phyloP scores from a whole-genome alignment of 1,140 invertebrate genomes.

The Scaptomyza graminum region DNA sequence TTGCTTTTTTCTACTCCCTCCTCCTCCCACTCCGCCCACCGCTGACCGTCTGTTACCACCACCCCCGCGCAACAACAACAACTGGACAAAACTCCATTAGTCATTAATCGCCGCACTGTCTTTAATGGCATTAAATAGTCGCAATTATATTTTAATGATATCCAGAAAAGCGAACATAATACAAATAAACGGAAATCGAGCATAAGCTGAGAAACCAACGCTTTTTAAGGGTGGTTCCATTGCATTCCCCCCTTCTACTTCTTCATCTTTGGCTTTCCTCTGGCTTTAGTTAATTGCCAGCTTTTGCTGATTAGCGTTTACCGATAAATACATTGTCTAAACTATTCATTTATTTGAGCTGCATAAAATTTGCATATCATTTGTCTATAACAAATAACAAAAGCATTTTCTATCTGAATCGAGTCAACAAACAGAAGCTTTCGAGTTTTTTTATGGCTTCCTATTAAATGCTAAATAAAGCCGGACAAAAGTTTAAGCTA shows the following conservation, averaged over 20 bases:
- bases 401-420: slow-evolving; percentile 1
- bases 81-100: slow-evolving; percentile 58
- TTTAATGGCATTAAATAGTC: slow-evolving; percentile 82
- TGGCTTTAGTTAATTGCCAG: slow-evolving; percentile 70
- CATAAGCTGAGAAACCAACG: slow-evolving; percentile 3
- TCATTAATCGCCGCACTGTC: slow-evolving; percentile 79
- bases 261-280: slow-evolving; percentile 6
- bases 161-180: slow-evolving; percentile 8
- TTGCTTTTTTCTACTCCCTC: neutral
- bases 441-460: no score
- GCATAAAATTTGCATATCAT: slow-evolving; percentile 36
- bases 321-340: slow-evolving; percentile 19
- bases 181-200: neutral
- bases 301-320: slow-evolving; percentile 30
- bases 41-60: slow-evolving; percentile 17
- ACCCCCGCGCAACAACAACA: slow-evolving; percentile 7
- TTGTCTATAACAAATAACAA: slow-evolving; percentile 11
- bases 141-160: slow-evolving; percentile 80
- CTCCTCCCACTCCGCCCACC: slow-evolving; percentile 11
- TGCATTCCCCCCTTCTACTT: neutral
- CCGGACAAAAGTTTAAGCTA: no score
- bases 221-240: slow-evolving; percentile 41
- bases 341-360: neutral
- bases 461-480: neutral
- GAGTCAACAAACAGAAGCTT: neutral